phyloP scores from a whole-genome alignment of 2,797 vertebrate genomes.

The Sciurus carolinensis region DNA sequence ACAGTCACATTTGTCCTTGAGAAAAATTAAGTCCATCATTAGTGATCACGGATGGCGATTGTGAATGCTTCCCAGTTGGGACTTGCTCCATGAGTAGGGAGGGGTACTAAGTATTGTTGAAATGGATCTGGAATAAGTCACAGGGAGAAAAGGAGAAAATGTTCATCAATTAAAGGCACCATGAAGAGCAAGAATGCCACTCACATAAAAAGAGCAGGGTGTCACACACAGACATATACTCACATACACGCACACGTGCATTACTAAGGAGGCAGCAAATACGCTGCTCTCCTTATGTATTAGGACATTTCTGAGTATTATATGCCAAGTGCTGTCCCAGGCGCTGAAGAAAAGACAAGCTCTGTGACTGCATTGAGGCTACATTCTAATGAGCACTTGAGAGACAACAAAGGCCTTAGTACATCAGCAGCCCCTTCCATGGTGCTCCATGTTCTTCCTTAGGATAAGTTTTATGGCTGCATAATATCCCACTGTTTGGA shows the following conservation, averaged over 20 bases:
- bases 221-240: no score
- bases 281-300: neutral
- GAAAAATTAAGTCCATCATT: neutral
- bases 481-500: neutral
- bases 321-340: neutral
- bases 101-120: neutral
- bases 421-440: fast-evolving
- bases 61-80: neutral
- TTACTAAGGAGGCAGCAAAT: neutral
- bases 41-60: neutral
- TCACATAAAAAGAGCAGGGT: neutral
- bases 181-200: neutral
- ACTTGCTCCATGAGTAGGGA: neutral
- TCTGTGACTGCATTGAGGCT: neutral
- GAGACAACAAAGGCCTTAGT: neutral
- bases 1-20: neutral
- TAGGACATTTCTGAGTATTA: neutral
- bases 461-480: neutral
- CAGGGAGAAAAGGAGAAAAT: neutral
- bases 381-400: neutral
- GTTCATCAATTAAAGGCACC: neutral
- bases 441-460: neutral
- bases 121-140: neutral
- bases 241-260: no score
- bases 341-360: neutral